phyloP scores from a whole-genome alignment of 2,113 vertebrate species.

The Tachysurus fulvidraco region DNA sequence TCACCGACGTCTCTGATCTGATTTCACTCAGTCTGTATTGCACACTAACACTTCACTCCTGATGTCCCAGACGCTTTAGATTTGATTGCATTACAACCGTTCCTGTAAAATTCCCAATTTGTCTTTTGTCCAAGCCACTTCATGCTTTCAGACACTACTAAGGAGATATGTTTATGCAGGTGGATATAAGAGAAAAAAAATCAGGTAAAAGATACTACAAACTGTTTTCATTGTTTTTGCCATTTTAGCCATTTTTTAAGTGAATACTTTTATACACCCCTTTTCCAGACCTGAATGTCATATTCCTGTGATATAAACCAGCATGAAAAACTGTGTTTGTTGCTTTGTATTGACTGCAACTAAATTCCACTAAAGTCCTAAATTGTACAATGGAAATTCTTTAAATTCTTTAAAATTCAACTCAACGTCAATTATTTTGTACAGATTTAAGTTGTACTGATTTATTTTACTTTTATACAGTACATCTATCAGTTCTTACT shows the following conservation, averaged over 20 bases:
- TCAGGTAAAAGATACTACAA: neutral
- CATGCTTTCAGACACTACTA: neutral
- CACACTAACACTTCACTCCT: neutral
- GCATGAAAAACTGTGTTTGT: neutral
- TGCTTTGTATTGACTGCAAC: neutral
- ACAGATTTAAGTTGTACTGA: no score
- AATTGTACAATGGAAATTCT: neutral
- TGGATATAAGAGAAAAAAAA: neutral
- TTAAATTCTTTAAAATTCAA: no score
- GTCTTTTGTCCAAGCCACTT: neutral
- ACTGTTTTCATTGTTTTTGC: neutral
- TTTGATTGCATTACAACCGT: neutral
- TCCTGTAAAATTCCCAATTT: neutral
- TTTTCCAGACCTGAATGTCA: neutral
- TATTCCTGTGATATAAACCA: neutral
- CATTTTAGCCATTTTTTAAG: neutral
- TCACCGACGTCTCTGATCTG: conserved; percentile 37
- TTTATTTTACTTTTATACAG: neutral
- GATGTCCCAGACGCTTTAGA: neutral
- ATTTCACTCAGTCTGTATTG: conserved; percentile 34
- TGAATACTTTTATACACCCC: neutral
- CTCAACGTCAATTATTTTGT: no score
- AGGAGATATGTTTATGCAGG: neutral
- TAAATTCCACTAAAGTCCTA: no score
- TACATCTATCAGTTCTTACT: no score